phyloP scores from a whole-genome alignment of 30 jellyfish, hydroid and myxozoan species.

The Clytia hemisphaerica region DNA sequence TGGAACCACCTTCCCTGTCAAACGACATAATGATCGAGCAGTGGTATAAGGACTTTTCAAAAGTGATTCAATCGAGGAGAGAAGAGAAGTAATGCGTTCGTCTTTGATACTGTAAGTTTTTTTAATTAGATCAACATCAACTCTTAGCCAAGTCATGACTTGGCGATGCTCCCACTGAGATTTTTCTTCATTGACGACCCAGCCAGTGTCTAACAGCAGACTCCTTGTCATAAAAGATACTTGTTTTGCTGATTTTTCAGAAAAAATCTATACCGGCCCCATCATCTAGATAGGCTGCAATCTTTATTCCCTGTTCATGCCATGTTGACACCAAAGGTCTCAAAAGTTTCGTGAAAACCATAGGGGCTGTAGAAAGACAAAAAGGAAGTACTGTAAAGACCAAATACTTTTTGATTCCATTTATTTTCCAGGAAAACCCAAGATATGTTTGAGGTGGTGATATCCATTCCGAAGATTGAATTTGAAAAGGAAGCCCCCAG shows the following conservation, averaged over 20 bases:
- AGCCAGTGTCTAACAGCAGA: neutral
- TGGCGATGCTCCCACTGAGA: slow-evolving; percentile 26
- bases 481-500: neutral
- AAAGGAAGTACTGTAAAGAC: slow-evolving; percentile 22
- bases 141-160: slow-evolving; percentile 15
- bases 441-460: slow-evolving; percentile 13
- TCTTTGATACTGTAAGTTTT: neutral
- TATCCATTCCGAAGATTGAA: slow-evolving; percentile 1
- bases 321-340: slow-evolving; percentile 16
- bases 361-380: slow-evolving; percentile 26
- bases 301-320: slow-evolving; percentile 10
- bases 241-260: neutral
- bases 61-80: neutral
- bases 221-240: neutral
- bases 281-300: slow-evolving; percentile 3
- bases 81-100: slow-evolving; percentile 13
- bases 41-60: slow-evolving; percentile 19
- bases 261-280: slow-evolving; percentile 16
- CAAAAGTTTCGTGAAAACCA: slow-evolving; percentile 11
- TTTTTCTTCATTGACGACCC: slow-evolving; percentile 20
- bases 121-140: neutral
- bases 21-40: slow-evolving; percentile 11
- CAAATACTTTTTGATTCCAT: slow-evolving; percentile 9
- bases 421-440: slow-evolving; percentile 14
- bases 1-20: slow-evolving; percentile 31